phyloP scores from a whole-genome alignment of 2,797 vertebrate species.

The Phalanger gymnotis region DNA sequence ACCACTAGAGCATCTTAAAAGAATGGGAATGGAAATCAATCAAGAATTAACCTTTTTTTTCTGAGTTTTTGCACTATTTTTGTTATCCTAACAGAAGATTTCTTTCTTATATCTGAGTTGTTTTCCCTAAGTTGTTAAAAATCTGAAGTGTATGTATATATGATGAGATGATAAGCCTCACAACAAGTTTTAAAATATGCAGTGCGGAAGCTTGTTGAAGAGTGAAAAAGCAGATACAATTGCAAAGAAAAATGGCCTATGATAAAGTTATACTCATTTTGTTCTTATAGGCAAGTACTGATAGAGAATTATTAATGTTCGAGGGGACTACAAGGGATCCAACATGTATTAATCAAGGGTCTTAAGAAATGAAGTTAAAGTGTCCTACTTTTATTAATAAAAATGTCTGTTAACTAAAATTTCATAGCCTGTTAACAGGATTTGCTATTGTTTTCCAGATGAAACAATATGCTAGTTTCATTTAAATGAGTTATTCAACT shows the following conservation, averaged over 20 bases:
- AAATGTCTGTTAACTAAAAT: neutral
- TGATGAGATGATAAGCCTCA: neutral
- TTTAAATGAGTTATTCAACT: neutral
- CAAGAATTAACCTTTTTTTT: neutral
- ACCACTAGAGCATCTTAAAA: neutral
- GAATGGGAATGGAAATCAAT: neutral
- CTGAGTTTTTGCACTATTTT: neutral
- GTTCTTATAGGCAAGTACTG: slow-evolving; percentile 7
- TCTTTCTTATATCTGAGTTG: slow-evolving; percentile 5
- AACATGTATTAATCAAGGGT: slow-evolving; percentile 15
- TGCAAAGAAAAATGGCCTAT: neutral
- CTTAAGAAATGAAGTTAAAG: neutral
- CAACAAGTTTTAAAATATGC: slow-evolving; percentile 12
- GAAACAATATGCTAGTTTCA: neutral
- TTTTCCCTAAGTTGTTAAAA: slow-evolving; percentile 46
- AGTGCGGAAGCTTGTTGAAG: neutral
- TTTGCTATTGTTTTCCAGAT: neutral
- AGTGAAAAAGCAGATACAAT: neutral
- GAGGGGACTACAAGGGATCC: neutral
- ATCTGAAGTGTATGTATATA: neutral
- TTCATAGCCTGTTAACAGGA: neutral
- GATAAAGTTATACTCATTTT: slow-evolving; percentile 5
- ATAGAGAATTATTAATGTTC: neutral
- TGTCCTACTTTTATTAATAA: neutral
- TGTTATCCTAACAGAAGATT: neutral